A percentile compares a stretch with the other conserved stretches of the same genome.
Evolutionary conservation across 2,113 vertebrate genomes (phyloP).

Genomic region (Oreochromis aureus): DNA sequence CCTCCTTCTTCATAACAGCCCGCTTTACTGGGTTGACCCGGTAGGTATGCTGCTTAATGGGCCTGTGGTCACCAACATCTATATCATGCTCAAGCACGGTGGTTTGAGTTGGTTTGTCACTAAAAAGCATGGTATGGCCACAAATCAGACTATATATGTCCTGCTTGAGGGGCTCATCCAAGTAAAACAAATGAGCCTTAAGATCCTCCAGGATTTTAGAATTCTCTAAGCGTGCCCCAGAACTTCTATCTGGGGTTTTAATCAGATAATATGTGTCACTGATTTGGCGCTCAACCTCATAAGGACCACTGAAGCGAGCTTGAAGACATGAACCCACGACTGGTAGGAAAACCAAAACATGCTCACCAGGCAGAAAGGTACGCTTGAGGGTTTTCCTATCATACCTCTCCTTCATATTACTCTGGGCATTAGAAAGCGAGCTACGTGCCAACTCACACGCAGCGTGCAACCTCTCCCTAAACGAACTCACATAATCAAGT

Average conservation of each 20-base stretch:
- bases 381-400: neutral
- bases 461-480: neutral
- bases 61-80: neutral
- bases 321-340: accelerated
- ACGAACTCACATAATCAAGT: neutral
- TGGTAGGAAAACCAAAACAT: neutral
- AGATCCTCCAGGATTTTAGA: neutral
- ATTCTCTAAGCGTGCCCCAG: accelerated
- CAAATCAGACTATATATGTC: neutral
- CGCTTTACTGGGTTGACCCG: accelerated
- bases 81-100: neutral
- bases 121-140: neutral
- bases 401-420: accelerated
- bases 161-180: neutral
- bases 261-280: neutral
- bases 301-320: accelerated
- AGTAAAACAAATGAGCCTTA: neutral
- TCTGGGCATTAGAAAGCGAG: neutral
- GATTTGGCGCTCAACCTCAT: neutral
- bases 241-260: accelerated
- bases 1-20: neutral
- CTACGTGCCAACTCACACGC: accelerated
- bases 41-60: neutral
- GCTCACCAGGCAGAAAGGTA: neutral
- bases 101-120: neutral